These are phyloP conservation scores for Alcis repandata DNA, from an alignment of 2,888 invertebrate species.

Conservation along the genomic window DNA sequence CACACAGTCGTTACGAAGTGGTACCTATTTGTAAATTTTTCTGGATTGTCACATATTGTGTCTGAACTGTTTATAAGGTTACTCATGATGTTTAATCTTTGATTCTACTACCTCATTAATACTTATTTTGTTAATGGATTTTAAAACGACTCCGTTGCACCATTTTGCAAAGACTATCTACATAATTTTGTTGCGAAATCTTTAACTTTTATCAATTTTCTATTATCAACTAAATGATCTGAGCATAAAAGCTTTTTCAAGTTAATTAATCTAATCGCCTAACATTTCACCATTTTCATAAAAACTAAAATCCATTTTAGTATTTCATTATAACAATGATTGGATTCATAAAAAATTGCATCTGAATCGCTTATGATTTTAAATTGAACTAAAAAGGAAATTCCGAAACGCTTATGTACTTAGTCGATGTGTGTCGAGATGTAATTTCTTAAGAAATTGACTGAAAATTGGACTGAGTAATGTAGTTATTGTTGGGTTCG, in stretches of 20 bases:
- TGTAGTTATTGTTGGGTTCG: slow-evolving; percentile 81
- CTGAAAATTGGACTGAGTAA: slow-evolving; percentile 86
- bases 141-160: neutral
- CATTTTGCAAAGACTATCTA: slow-evolving; percentile 25
- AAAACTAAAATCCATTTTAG: slow-evolving; percentile 21
- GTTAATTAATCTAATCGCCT: slow-evolving; percentile 61
- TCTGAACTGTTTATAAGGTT: neutral
- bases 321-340: slow-evolving; percentile 35
- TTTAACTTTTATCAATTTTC: slow-evolving; percentile 64
- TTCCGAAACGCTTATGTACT: slow-evolving; percentile 77
- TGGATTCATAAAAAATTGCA: slow-evolving; percentile 45
- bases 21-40: too few relatives aligned
- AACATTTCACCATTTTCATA: slow-evolving; percentile 40
- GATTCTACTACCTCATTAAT: slow-evolving; percentile 41
- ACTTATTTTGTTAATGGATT: slow-evolving; percentile 2
- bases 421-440: slow-evolving; percentile 74
- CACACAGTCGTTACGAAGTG: too few relatives aligned
- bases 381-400: slow-evolving; percentile 58
- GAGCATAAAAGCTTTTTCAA: slow-evolving; percentile 54
- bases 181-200: slow-evolving; percentile 49
- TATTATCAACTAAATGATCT: slow-evolving; percentile 59
- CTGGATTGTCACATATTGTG: neutral
- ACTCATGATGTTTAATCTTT: slow-evolving; percentile 46
- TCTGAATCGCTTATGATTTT: slow-evolving; percentile 45
- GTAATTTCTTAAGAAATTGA: slow-evolving; percentile 85